Base-by-base conservation (phyloP, 2,888 invertebrate genomes). In the Diarsia dahlii region DNA sequence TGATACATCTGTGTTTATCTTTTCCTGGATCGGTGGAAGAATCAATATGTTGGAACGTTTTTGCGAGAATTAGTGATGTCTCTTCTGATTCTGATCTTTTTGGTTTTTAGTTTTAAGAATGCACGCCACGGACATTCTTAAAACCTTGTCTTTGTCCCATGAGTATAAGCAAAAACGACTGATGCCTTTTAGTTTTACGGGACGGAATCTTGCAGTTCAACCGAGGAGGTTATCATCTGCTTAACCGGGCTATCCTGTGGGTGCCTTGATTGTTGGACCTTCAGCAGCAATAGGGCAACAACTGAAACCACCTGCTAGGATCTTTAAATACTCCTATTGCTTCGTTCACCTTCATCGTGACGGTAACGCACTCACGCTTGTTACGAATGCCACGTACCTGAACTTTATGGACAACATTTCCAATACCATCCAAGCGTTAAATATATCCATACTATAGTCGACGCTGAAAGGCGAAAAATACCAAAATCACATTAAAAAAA, bases 1-100 rank as follows among this genome's bases (percentile, higher is more conserved):
- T 77, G 77, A 70, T 56, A 63, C 66, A 62, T 56, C 50, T 56
- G 62, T 76, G 54, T 76, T 56, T 63, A 70, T 76, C 20, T 69
- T 54, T 79, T 54, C 76, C 68, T 50, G 48, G 1, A 50, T 73
- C 23, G 28, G 15, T 56, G 5, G 5, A 18, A 48, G 48, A 74
- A 79, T 78, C 46, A 28, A 78, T 60, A 46, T 54, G 13, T 46
- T 48, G 9, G 8, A 77, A 52, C 54, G 18, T 52, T 58, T 77
- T 10, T 34, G 10, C n/a, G 4, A 75, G 70, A 15, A 50, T 50
- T 45, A 28, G 58, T 48, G 48, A 45, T 28, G 18, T 9, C 39
- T 8, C 8, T 8, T 8, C 39, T 39, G 39, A 39, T 39, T 39
- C 39, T 39, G 39, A 58, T 15, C 3, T 70, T 39, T 13, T 56